A percentile compares a stretch with the other conserved stretches of the same genome.
These are phyloP conservation scores for Antechinus stuartii DNA, from an alignment of 2,113 vertebrate genomes.

Conservation along the genomic window DNA sequence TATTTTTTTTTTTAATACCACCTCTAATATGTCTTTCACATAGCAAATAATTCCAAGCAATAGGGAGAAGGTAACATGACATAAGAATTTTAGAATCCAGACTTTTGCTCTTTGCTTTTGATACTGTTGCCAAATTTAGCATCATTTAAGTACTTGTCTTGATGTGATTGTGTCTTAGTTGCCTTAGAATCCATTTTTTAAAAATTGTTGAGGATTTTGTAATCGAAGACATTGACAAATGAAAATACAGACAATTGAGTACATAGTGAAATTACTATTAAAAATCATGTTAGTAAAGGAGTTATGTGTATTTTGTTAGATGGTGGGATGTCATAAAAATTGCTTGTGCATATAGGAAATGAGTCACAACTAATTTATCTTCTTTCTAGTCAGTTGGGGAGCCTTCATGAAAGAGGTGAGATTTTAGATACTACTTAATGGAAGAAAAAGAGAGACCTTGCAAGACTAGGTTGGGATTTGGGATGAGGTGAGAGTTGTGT, in stretches of 20 bases:
- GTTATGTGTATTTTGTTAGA: neutral
- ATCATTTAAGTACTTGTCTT: constrained; percentile 21
- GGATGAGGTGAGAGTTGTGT: neutral
- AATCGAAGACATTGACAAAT: constrained; percentile 40
- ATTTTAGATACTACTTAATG: neutral
- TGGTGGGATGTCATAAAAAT: neutral
- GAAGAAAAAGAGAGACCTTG: neutral
- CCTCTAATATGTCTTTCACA: neutral
- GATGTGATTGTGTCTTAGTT: neutral
- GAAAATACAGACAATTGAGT: constrained; percentile 2
- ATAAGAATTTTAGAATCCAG: constrained; percentile 44
- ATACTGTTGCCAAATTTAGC: neutral
- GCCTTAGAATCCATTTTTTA: constrained; percentile 41
- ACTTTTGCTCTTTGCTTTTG: constrained; percentile 11
- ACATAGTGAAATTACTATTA: constrained; percentile 7
- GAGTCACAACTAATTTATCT: neutral
- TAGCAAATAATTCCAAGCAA: neutral
- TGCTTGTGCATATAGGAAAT: neutral
- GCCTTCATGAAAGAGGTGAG: neutral
- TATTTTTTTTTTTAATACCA: neutral
- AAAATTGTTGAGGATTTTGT: neutral
- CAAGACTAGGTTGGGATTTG: neutral
- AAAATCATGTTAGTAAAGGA: neutral
- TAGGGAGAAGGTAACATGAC: neutral
- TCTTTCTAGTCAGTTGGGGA: neutral